phyloP scores from a whole-genome alignment of 2,797 vertebrate species.

The Helostoma temminkii region DNA sequence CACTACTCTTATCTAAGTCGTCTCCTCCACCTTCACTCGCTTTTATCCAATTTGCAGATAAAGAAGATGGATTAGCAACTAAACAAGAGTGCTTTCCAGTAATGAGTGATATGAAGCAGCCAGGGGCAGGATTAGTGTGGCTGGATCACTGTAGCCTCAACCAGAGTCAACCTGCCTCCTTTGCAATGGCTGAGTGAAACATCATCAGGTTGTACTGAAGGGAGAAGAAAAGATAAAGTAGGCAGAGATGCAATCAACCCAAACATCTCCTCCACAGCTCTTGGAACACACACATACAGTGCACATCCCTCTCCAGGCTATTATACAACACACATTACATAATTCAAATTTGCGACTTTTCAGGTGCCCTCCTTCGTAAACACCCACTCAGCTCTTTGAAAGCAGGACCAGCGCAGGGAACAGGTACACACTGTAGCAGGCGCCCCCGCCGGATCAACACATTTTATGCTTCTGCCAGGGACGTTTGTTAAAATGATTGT shows the following conservation, averaged over 20 bases:
- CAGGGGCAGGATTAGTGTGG: conserved; percentile 20
- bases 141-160: conserved; percentile 24
- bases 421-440: conserved; percentile 52
- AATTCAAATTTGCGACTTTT: conserved; percentile 62
- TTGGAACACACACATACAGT: conserved; percentile 31
- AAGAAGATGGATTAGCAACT: conserved; percentile 23
- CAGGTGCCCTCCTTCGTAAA: conserved; percentile 55
- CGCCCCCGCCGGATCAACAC: conserved; percentile 40
- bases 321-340: conserved; percentile 76
- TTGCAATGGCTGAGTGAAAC: conserved; percentile 16
- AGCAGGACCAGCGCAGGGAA: conserved; percentile 53
- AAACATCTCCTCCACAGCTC: conserved; percentile 59
- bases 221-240: conserved; percentile 31
- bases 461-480: conserved; percentile 44
- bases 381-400: conserved; percentile 73
- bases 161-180: conserved; percentile 10
- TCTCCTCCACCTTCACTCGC: background rate
- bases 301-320: conserved; percentile 37
- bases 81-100: conserved; percentile 23
- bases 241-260: conserved; percentile 53
- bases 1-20: conserved; percentile 6
- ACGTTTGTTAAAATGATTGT: conserved; percentile 22
- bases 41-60: conserved; percentile 25
- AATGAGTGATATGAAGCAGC: conserved; percentile 28
- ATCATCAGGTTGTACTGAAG: conserved; percentile 22